Base-by-base conservation (phyloP, 2,797 vertebrate genomes). In the Bufotes viridis region DNA sequence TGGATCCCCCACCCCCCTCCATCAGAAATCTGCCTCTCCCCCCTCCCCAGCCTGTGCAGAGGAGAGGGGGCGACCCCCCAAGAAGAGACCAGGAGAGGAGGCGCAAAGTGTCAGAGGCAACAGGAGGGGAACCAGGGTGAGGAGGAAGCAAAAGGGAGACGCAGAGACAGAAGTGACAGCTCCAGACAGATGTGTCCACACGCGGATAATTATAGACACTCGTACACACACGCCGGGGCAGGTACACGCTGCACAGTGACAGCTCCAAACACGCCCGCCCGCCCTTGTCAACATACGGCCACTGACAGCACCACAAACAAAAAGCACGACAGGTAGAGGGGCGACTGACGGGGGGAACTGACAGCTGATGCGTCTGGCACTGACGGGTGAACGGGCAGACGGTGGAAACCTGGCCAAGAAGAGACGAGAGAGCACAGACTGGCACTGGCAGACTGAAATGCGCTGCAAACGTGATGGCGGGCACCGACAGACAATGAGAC, bases 31-130 rank as follows among this genome's bases (percentile, higher is more conserved):
- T 63, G 10, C 84, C 12, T 89, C 0, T 0, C 55, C 29, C 87
- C 87, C 87, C 90, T 61, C 84, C 87, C 42, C 70, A 61, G 78
- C 98, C 87, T 34, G 65, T 98, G 98, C 94, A 97, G 97, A 91
- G 98, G 97, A 82, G 95, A 99, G 87, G 87, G 80, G 87, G 87
- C 58, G 78, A 82, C 83, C 87, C 87, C 80, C 82, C 67, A 13
- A 84, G 69, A 81, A 67, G 78, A 82, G 34, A 76, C 55, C 82
- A 18, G 72, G 79, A 67, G 78, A 86, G 81, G 83, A 85, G 78
- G 67, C 34, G 78, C 87, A 58, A 29, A 85, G 83, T 67, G 87
- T 57, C 78, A 85, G 76, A 72, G 82, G 15, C 75, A 65, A 11
- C 60, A 58, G 60, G 60, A 78, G 82, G 81, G 65, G 72, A 75